Evolutionary conservation across 2,888 invertebrate species (phyloP), one percentile per base, ranked within the genome.

Genomic region (Achlya flavicornis): DNA sequence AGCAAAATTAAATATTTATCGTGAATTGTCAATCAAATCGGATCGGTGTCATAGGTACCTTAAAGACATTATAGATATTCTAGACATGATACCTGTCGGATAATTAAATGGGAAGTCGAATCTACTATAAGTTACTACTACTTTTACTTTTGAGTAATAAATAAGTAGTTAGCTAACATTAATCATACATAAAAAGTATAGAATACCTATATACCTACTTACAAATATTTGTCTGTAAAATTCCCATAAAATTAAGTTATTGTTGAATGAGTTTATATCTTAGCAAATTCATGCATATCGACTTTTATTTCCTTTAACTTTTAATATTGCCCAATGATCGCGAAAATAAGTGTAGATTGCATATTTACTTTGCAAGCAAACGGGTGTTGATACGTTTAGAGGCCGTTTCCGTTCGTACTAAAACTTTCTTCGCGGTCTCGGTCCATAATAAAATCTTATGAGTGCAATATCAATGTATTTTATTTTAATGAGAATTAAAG

Each of bases 311-410:
- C 86, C 78, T 78, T 83, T 84, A 82, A 66, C 83, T 71, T 79
- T 75, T 67, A 79, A 81, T 84, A 81, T 79, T 79, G 64, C 81
- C 73, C 69, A 81, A 87, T 81, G 80, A 82, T 84, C 77, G 84
- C 87, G 82, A 90, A 90, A 87, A 87, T 89, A 84, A 82, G 80
- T 74, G 67, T 89, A 33, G 33, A 26, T 41, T 41, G 12, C 12
- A 41, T 41, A n/a, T 87, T 88, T 88, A 80, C 89, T 90, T 89
- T 90, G 89, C 87, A 81, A 86, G 79, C 87, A 74, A 79, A 72
- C 73, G 75, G 35, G 87, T 78, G 92, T 83, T 91, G 92, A 92
- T 84, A 81, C 78, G 71, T 92, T 92, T 90, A 92, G 82, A 78
- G 76, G 66, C 73, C 63, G 75, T 83, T 88, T 92, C 92, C 92